Percentiles rank a stretch among this genome's conserved stretches.
phyloP scores from a whole-genome alignment of 2,113 vertebrate genomes.

The Eudyptes chrysolophus region DNA sequence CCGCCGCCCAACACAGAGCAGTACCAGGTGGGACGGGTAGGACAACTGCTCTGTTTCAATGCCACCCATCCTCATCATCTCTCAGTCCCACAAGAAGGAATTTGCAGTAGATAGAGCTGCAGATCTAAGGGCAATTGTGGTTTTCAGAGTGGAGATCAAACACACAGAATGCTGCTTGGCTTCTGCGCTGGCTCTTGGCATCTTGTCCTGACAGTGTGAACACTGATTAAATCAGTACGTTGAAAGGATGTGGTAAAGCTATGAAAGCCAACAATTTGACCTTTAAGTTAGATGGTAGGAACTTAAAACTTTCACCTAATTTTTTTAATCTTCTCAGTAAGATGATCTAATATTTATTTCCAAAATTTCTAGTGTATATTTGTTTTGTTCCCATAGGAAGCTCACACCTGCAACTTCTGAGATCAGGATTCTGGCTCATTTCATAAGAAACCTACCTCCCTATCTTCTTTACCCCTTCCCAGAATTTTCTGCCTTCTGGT shows the following conservation, averaged over 20 bases:
- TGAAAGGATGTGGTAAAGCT: slow-evolving; percentile 6
- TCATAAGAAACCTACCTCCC: not conserved
- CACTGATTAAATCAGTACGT: not conserved
- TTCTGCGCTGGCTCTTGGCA: not conserved
- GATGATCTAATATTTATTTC: not conserved
- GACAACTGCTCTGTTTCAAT: not conserved
- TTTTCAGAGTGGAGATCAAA: not conserved
- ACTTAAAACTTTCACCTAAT: not conserved
- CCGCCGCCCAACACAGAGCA: fast-evolving
- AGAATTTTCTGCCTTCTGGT: not conserved
- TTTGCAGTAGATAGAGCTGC: not conserved
- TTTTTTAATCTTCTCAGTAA: not conserved
- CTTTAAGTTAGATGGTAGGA: not conserved
- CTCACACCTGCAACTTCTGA: not conserved
- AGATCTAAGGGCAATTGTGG: not conserved
- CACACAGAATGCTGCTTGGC: not conserved
- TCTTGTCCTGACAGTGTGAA: not conserved
- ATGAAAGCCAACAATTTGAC: not conserved
- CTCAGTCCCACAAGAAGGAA: not conserved
- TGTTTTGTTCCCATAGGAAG: not conserved
- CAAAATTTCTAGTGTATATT: not conserved
- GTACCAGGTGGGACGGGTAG: not conserved
- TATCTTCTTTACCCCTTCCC: not conserved
- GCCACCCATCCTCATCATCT: not conserved
- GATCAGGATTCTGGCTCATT: not conserved